A percentile compares a stretch with the other conserved stretches of the same genome.
phyloP scores from a whole-genome alignment of 2,113 vertebrate genomes.

The Irena cyanogastra region DNA sequence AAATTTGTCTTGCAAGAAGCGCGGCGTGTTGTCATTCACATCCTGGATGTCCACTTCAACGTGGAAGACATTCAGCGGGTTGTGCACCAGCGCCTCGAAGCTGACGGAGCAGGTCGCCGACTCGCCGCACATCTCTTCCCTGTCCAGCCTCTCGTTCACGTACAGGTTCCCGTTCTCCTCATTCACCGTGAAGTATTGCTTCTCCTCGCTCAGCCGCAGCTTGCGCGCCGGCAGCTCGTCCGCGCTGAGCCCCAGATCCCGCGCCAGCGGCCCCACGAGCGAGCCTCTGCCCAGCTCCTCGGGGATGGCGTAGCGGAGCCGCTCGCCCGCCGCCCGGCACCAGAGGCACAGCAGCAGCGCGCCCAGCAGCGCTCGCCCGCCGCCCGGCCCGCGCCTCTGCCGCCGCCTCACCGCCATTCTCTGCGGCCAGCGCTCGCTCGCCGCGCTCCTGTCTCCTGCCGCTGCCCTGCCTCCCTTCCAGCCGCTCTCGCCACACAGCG shows the following conservation, averaged over 20 bases:
- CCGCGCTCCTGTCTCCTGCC: too few species aligned
- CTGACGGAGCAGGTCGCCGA: neutral
- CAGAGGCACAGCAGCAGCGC: neutral
- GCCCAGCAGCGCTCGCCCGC: neutral
- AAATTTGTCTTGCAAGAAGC: too few species aligned
- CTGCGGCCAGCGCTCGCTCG: too few species aligned
- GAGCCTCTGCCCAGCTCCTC: slow-evolving; percentile 43
- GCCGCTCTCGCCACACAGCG: too few species aligned
- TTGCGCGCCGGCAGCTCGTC: neutral
- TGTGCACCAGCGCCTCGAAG: neutral
- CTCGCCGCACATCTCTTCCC: neutral
- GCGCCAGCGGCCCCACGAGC: slow-evolving; percentile 37
- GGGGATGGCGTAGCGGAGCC: neutral
- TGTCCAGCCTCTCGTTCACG: neutral
- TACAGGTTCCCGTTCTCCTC: neutral
- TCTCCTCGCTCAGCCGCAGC: neutral
- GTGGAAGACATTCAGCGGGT: neutral
- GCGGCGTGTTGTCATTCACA: neutral
- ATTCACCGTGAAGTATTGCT: neutral
- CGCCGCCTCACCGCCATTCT: neutral
- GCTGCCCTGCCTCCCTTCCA: too few species aligned
- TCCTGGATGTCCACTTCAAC: rapidly evolving
- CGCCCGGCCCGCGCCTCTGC: neutral
- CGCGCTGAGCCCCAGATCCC: slow-evolving; percentile 2
- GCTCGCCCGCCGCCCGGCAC: neutral